Conservation (phyloP, 2,888 invertebrate genomes). For the Stenchaetothrips biformis region DNA sequence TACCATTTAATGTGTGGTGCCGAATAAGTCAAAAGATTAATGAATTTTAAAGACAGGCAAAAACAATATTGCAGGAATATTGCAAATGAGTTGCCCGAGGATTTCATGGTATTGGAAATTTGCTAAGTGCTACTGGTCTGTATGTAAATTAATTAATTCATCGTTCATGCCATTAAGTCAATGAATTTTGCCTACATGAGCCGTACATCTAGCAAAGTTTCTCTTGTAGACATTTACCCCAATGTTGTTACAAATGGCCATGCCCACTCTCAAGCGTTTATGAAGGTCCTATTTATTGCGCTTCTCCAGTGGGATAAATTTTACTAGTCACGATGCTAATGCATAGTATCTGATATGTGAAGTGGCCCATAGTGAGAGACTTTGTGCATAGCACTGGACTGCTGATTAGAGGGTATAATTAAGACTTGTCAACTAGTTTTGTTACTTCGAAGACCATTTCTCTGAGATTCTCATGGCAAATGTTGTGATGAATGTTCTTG, state of each 20-base stretch:
- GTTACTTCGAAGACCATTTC: not conserved
- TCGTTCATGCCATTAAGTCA: not conserved
- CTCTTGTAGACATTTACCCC: not conserved
- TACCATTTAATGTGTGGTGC: not conserved
- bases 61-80: slow-evolving; percentile 1
- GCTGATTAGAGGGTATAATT: not conserved
- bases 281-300: not conserved
- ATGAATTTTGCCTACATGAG: too few relatives aligned
- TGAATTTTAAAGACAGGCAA: not conserved
- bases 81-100: slow-evolving; percentile 29
- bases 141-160: not conserved
- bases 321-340: not conserved
- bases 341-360: not conserved
- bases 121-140: not conserved
- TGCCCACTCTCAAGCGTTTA: not conserved
- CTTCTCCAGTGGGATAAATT: not conserved
- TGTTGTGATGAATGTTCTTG: not conserved
- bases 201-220: not conserved
- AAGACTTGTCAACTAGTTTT: not conserved
- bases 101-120: slow-evolving; percentile 26
- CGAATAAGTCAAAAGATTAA: not conserved
- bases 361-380: not conserved
- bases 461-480: not conserved
- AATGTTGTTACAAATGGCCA: not conserved
- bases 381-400: not conserved